Percentiles rank a stretch among this genome's conserved stretches.
These are phyloP conservation scores for Coccyzus lansbergi DNA, from an alignment of 2,797 vertebrate genomes.

Conservation along the genomic window DNA sequence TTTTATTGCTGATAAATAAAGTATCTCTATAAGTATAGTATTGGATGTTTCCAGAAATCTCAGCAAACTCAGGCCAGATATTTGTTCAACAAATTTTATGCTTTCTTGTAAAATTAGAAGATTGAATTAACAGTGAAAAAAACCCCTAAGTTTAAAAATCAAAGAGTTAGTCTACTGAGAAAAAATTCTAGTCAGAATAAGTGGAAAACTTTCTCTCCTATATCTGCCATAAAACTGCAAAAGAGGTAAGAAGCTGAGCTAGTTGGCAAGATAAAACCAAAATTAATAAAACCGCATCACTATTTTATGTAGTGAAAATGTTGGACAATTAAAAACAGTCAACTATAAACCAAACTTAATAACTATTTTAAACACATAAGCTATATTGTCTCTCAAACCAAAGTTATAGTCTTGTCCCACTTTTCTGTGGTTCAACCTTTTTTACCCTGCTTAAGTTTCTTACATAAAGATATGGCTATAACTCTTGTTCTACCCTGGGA, in stretches of 20 bases:
- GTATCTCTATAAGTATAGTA: background rate
- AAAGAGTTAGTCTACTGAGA: background rate
- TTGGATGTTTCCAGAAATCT: background rate
- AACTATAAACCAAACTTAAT: background rate
- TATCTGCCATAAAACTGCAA: background rate
- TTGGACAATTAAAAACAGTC: background rate
- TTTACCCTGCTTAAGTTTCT: background rate
- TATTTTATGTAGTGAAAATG: background rate
- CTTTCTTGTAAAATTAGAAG: background rate
- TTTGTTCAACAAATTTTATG: background rate
- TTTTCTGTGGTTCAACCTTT: background rate
- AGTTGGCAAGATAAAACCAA: background rate
- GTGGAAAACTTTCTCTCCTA: background rate
- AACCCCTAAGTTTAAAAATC: background rate
- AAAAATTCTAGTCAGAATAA: background rate
- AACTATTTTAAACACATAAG: background rate
- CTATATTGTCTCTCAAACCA: background rate
- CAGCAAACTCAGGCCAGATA: background rate
- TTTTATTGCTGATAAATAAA: background rate
- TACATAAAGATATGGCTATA: background rate
- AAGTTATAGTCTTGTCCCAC: background rate
- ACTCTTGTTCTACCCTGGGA: background rate
- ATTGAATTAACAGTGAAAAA: background rate
- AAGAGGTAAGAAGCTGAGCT: background rate
- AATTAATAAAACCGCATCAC: background rate